Percentiles rank a stretch among this genome's conserved stretches.
These are phyloP conservation scores for Apistogramma diplotaenia DNA, from an alignment of 2,113 vertebrate species.

Conservation along the genomic window DNA sequence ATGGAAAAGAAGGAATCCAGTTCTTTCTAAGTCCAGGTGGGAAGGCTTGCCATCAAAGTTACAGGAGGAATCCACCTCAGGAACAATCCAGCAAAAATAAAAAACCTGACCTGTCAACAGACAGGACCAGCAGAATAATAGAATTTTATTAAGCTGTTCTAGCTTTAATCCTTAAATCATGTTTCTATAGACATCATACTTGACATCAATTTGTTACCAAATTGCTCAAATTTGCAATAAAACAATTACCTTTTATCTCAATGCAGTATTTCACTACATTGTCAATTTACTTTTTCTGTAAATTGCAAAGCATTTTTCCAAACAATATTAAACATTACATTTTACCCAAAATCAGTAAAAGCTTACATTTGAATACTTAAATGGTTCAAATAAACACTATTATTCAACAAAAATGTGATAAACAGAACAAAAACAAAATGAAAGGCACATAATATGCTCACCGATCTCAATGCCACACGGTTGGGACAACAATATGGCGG, in stretches of 20 bases:
- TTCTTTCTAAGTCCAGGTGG: not conserved
- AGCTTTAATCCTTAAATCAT: not conserved
- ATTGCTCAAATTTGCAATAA: not conserved
- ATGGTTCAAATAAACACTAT: too few relatives aligned
- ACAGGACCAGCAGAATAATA: not conserved
- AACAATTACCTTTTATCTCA: not conserved
- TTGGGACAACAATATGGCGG: too few relatives aligned
- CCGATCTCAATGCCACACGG: too few relatives aligned
- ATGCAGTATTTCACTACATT: not conserved
- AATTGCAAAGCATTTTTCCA: not conserved
- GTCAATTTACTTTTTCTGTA: not conserved
- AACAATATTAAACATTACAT: not conserved
- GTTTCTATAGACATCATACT: not conserved
- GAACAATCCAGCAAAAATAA: too few relatives aligned
- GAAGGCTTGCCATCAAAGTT: not conserved
- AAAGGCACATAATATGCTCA: too few relatives aligned
- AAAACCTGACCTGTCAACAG: not conserved
- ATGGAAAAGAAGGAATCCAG: too few relatives aligned
- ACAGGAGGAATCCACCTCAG: not conserved
- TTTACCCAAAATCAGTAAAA: too few relatives aligned
- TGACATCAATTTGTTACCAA: not conserved
- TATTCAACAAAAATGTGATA: too few relatives aligned
- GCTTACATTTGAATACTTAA: too few relatives aligned
- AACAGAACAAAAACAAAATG: too few relatives aligned
- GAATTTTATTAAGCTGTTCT: not conserved